Evolutionary conservation across 37 sponge, comb jelly and placozoan genomes (phyloP), one percentile per base, ranked within the genome.

Genomic region (Aplysina aerophoba): DNA sequence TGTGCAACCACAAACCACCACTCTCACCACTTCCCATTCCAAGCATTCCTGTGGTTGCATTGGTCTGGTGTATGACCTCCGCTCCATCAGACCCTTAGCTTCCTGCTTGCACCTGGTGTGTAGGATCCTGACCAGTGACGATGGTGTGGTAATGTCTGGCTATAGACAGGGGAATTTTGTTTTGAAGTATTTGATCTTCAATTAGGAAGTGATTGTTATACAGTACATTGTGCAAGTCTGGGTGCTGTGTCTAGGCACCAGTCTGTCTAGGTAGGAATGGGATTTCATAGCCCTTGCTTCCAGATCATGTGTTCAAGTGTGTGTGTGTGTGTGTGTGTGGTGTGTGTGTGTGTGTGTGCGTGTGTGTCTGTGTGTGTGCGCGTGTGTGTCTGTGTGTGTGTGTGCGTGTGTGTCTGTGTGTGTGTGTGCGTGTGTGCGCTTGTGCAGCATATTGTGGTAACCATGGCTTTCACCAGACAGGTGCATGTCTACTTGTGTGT

Each of bases 241-340:
- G n/a, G n/a, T n/a, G n/a, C n/a, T 74, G 53, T 74, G 78, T 74
- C 38, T 74, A 39, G 25, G 78, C 34, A 39, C 6, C 6, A 35
- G 78, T 74, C 38, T 74, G 78, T 74, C 33, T 74, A 39, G 25
- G 78, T 13, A 41, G 8, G 38, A 40, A 55, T 38, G 79, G 12
- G 38, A 25, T 4, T 19, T n/a, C 11, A 24, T 1, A 22, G 55
- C 8, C 25, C 5, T 1, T 8, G 5, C 55, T 78, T 5, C 8
- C 40, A 40, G 5, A 25, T 5, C 2, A 41, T 74, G 78, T 74
- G 78, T 13, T 11, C 34, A 39, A 12, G 79, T 78, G 53, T 78
- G 79, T 78, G 79, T 78, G 50, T 0, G 53, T 78, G 79, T 78
- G 79, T 38, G 54, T 78, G 79, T 78, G 79, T 78, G 79, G 55